phyloP scores from a whole-genome alignment of 2,113 vertebrate species.

The Periophthalmus modestus region DNA sequence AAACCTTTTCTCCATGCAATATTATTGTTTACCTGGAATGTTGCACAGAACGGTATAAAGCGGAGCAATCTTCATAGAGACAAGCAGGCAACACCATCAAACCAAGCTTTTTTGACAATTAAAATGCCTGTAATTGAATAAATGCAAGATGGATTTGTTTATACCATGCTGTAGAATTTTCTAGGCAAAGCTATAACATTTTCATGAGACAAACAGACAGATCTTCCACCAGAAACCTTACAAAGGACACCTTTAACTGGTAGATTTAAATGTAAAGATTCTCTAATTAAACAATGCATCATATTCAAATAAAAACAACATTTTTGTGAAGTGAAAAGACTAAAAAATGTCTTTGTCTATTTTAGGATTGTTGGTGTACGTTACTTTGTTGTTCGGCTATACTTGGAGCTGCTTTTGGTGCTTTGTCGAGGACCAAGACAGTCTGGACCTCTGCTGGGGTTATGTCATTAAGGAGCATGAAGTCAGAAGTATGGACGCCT shows the following conservation, averaged over 20 bases:
- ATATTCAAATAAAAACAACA: slow-evolving; percentile 46
- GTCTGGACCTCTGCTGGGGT: slow-evolving; percentile 58
- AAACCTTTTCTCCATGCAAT: no score
- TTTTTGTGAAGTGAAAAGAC: neutral
- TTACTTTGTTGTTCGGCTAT: slow-evolving; percentile 29
- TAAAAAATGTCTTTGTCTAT: slow-evolving; percentile 49
- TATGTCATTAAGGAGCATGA: slow-evolving; percentile 40
- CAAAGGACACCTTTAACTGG: neutral
- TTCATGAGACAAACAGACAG: no score
- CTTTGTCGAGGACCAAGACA: slow-evolving; percentile 44
- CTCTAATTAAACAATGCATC: slow-evolving; percentile 10
- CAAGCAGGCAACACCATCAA: no score
- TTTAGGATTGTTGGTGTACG: slow-evolving; percentile 40
- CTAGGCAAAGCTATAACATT: no score
- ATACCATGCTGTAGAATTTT: no score
- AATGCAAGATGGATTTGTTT: no score
- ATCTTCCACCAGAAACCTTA: no score
- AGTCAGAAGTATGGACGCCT: slow-evolving; percentile 56
- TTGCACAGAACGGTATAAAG: no score
- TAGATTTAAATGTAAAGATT: neutral
- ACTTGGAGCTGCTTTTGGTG: slow-evolving; percentile 66
- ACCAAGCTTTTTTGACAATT: no score
- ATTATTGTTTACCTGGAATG: no score
- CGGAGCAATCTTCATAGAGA: no score
- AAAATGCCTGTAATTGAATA: no score